Evolutionary conservation across 2,888 invertebrate species (phyloP).

Genomic region (Sepiola atlantica): DNA sequence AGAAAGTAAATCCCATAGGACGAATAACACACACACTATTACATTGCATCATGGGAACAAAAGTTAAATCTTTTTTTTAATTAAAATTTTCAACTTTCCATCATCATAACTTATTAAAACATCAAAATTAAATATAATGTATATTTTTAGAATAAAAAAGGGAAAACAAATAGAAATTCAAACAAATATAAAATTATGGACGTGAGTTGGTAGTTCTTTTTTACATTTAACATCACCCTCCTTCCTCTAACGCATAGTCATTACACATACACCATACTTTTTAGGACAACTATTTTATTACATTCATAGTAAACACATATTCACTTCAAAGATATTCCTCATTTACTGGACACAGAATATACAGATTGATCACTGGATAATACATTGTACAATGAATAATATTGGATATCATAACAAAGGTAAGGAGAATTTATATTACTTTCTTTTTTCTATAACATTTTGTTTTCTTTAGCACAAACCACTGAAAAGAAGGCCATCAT

Average conservation of each 20-base stretch:
- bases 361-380: neutral
- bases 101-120: no score
- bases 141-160: neutral
- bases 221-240: neutral
- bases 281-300: constrained; percentile 13
- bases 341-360: neutral
- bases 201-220: neutral
- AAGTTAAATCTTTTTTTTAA: neutral
- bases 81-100: no score
- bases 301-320: neutral
- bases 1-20: neutral
- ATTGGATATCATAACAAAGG: neutral
- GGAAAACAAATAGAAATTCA: neutral
- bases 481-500: no score
- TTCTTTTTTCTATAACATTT: neutral
- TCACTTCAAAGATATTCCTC: neutral
- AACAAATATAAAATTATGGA: neutral
- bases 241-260: neutral
- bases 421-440: neutral
- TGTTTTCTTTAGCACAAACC: no score
- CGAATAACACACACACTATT: neutral
- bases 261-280: neutral
- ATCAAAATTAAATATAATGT: neutral
- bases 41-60: neutral
- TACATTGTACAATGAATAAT: neutral